Evolutionary conservation across 1,140 invertebrate species (phyloP).

Genomic region (Maconellicoccus hirsutus): DNA sequence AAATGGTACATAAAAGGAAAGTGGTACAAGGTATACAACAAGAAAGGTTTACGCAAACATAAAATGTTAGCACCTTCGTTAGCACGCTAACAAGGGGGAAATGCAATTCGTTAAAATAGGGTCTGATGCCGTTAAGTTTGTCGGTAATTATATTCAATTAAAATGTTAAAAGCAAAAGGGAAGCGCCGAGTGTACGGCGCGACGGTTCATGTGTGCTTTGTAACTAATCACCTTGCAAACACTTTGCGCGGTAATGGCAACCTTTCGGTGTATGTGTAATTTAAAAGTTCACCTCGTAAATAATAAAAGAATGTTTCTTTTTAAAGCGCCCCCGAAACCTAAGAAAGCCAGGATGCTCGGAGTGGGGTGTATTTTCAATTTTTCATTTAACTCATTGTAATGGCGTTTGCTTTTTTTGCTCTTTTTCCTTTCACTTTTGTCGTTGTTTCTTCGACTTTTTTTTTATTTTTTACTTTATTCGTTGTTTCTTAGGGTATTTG

Average conservation of each 20-base stretch:
- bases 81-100: constrained; percentile 1
- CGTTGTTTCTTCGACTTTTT: too few relatives aligned
- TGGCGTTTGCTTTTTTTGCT: too few relatives aligned
- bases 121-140: constrained; percentile 2
- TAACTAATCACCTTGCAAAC: constrained; percentile 8
- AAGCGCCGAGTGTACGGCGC: background rate
- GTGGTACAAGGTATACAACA: background rate
- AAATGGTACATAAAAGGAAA: too few relatives aligned
- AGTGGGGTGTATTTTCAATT: background rate
- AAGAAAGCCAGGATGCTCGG: background rate
- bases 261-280: background rate
- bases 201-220: background rate
- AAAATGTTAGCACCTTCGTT: constrained; percentile 4
- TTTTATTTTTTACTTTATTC: too few relatives aligned
- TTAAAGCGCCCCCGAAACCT: background rate
- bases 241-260: background rate
- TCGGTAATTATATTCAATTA: constrained; percentile 9
- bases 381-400: background rate
- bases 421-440: too few relatives aligned
- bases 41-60: constrained; percentile 4
- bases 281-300: background rate
- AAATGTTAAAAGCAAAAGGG: constrained; percentile 1
- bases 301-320: too few relatives aligned
- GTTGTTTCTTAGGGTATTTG: too few relatives aligned
- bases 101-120: constrained; percentile 5